Evolutionary conservation across 2,888 invertebrate genomes (phyloP).

Genomic region (Trachelus troglodyta): DNA sequence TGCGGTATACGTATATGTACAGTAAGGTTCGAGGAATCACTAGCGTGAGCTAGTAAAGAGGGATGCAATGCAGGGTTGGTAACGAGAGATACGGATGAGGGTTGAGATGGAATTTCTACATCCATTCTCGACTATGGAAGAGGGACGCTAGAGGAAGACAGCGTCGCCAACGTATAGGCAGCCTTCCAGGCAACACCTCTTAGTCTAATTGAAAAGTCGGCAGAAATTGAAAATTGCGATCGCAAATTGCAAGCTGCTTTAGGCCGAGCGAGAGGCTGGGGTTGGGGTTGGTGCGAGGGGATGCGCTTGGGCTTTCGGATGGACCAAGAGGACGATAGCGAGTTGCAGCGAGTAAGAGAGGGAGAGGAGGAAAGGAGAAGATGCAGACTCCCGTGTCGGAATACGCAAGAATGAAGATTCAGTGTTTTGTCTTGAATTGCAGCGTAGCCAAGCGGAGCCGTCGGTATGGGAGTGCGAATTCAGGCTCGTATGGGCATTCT

Average conservation of each 20-base stretch:
- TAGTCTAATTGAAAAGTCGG: conserved; percentile 67
- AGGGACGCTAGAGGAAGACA: not conserved
- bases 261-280: conserved; percentile 44
- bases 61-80: not conserved
- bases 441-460: conserved; percentile 36
- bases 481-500: conserved; percentile 57
- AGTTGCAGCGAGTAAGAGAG: conserved; percentile 21
- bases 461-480: conserved; percentile 19
- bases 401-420: conserved; percentile 63
- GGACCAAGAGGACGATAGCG: conserved; percentile 17
- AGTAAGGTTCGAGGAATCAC: not conserved
- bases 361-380: conserved; percentile 29
- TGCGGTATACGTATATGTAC: not conserved
- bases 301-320: conserved; percentile 20
- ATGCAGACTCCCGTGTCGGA: conserved; percentile 49
- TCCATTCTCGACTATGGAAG: not conserved
- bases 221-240: conserved; percentile 67
- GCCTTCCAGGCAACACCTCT: conserved; percentile 58
- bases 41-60: not conserved
- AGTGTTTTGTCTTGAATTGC: conserved; percentile 59
- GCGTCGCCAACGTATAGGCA: not conserved
- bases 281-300: conserved; percentile 16
- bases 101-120: not conserved
- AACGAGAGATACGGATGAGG: not conserved
- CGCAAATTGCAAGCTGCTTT: conserved; percentile 66